Evolutionary conservation across 2,113 vertebrate genomes (phyloP), one percentile per base, ranked within the genome.

Genomic region (Maccullochella peelii): DNA sequence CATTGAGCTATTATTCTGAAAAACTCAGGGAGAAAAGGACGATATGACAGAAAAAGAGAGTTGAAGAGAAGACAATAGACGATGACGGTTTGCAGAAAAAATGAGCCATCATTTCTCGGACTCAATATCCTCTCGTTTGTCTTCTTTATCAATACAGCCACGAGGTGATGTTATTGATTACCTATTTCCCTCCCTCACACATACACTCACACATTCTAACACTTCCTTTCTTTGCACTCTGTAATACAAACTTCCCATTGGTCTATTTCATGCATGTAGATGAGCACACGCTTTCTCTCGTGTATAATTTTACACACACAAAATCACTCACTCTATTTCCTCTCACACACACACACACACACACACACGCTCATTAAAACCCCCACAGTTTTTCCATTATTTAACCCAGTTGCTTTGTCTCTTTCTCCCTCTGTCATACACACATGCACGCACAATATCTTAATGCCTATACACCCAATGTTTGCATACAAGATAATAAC

Each of bases 1-100:
- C 76, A 36, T 23, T 49, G 80, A 2, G n/a, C 77, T 58, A 54
- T 84, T 88, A 71, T 82, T 86, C 30, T 73, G 74, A 74, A 84
- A 73, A 71, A 33, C 66, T 36, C 25, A 0, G 30, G 8, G 44
- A 79, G 78, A 58, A 73, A 71, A 85, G 78, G 80, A 47, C 63
- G 25, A 69, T 27, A 18, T 36, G 71, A 79, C 63, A 55, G 69
- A 57, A 27, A 33, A 30, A 23, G 59, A 68, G 38, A 38, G 27
- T 7, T 14, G 80, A 18, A 42, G 71, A 72, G 77, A 59, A 52
- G 58, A 55, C 67, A 33, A 27, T 18, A 21, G 63, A 42, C 1
- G 50, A 30, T n/a, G 59, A 47, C 9, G 3, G 54, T 67, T 74
- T 67, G 44, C 8, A 23, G 66, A 84, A 38, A 69, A 69, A 83